Evolutionary conservation across 2,888 invertebrate species (phyloP).

Genomic region (Orthonychiurus folsomi): DNA sequence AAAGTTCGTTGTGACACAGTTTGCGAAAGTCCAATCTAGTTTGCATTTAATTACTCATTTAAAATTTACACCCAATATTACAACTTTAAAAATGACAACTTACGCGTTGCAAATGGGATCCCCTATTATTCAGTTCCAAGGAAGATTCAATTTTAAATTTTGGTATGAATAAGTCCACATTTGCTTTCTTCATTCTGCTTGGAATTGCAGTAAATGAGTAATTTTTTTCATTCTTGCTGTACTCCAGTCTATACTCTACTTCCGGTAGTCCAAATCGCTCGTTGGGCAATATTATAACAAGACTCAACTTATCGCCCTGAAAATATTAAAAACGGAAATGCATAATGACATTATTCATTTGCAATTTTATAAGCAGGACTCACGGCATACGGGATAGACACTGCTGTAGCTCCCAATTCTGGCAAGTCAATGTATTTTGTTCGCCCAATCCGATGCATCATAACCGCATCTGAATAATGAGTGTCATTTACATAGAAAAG

Average conservation of each 20-base stretch:
- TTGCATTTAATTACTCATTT: too few relatives aligned
- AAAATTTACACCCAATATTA: too few relatives aligned
- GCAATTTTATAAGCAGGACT: neutral
- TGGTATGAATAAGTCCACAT: conserved; percentile 3
- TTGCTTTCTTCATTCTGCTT: neutral
- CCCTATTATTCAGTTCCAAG: neutral
- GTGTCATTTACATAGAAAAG: neutral
- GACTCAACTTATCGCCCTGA: neutral
- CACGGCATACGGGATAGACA: neutral
- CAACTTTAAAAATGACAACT: too few relatives aligned
- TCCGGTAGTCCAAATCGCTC: neutral
- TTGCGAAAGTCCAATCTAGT: neutral
- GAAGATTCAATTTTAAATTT: conserved; percentile 3
- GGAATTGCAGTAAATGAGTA: neutral
- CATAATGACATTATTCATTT: neutral
- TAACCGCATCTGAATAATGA: neutral
- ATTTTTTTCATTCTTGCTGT: neutral
- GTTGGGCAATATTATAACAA: neutral
- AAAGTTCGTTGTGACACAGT: neutral
- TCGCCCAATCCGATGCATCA: neutral
- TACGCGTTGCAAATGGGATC: neutral
- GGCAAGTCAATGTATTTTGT: neutral
- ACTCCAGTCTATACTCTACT: neutral
- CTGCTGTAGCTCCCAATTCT: neutral
- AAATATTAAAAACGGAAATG: neutral